Percentiles rank a stretch among this genome's conserved stretches.
Evolutionary conservation across 2,888 invertebrate species (phyloP).

Genomic region (Agrochola litura): DNA sequence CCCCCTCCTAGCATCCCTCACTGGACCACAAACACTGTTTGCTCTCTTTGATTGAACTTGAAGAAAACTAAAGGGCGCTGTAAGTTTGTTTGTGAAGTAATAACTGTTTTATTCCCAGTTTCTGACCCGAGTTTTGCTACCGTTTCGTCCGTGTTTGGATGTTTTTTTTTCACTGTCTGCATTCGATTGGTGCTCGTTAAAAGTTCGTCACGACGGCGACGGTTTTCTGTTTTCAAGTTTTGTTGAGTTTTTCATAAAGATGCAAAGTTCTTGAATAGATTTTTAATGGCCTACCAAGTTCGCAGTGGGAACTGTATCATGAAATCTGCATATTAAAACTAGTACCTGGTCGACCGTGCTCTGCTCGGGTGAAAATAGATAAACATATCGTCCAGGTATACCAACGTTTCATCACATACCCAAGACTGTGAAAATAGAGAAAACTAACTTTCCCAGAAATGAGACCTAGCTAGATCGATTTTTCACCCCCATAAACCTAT

Average conservation of each 20-base stretch:
- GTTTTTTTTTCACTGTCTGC: conserved; percentile 69
- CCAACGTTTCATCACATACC: no score
- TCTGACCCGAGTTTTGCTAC: conserved; percentile 51
- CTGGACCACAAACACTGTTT: conserved; percentile 79
- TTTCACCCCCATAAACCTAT: no score
- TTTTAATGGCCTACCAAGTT: conserved; percentile 35
- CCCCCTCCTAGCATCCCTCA: conserved; percentile 68
- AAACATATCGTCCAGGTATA: no score
- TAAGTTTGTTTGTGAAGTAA: conserved; percentile 78
- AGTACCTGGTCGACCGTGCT: no score
- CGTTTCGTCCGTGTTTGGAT: conserved; percentile 45
- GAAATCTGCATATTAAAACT: background rate
- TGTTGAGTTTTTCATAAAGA: conserved; percentile 37
- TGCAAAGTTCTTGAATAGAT: conserved; percentile 27
- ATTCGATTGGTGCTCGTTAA: conserved; percentile 77
- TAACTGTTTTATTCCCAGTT: conserved; percentile 75
- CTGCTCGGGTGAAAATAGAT: no score
- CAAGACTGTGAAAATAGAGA: no score
- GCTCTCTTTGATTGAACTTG: conserved; percentile 86
- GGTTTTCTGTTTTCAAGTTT: conserved; percentile 49
- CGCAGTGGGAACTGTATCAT: background rate
- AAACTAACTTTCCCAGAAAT: no score
- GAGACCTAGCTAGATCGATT: no score
- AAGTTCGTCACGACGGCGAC: conserved; percentile 68
- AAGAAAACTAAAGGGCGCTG: conserved; percentile 76